These are phyloP conservation scores for Hydropsyche betteni DNA, from an alignment of 2,888 invertebrate genomes.

Conservation along the genomic window DNA sequence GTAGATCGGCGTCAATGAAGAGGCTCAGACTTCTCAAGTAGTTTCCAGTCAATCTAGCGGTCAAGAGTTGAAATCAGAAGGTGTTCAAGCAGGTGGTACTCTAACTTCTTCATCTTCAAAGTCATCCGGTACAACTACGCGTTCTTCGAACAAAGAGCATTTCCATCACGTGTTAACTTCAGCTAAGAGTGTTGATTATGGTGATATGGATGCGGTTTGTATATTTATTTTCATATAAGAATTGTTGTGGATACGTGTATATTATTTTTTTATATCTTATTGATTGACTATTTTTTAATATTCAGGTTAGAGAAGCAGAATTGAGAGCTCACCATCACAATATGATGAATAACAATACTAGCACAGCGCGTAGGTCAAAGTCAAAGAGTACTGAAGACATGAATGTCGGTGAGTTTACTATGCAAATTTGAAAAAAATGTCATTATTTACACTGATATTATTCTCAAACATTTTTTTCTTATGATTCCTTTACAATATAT, in stretches of 20 bases:
- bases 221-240: not conserved
- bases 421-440: not conserved
- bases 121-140: conserved; percentile 69
- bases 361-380: conserved; percentile 73
- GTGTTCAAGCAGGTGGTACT: conserved; percentile 84
- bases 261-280: conserved; percentile 8
- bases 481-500: too few species aligned
- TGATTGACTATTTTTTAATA: conserved; percentile 44
- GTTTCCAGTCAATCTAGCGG: conserved; percentile 52
- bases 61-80: conserved; percentile 76
- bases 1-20: conserved; percentile 60
- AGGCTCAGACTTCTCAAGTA: conserved; percentile 60
- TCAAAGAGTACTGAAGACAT: conserved; percentile 94
- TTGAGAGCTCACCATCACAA: conserved; percentile 74
- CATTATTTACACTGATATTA: too few species aligned
- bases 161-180: conserved; percentile 65
- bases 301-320: conserved; percentile 73
- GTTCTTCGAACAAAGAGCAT: conserved; percentile 63
- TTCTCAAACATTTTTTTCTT: too few species aligned
- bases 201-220: conserved; percentile 71
- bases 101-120: conserved; percentile 68
- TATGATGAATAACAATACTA: conserved; percentile 78
- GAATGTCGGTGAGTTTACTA: conserved; percentile 71
- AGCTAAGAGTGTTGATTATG: conserved; percentile 73
- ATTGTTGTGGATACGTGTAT: not conserved